A percentile compares a stretch with the other conserved stretches of the same genome.
These are phyloP conservation scores for Lethenteron camtschaticum DNA, from an alignment of 2,113 vertebrate genomes.

Conservation along the genomic window DNA sequence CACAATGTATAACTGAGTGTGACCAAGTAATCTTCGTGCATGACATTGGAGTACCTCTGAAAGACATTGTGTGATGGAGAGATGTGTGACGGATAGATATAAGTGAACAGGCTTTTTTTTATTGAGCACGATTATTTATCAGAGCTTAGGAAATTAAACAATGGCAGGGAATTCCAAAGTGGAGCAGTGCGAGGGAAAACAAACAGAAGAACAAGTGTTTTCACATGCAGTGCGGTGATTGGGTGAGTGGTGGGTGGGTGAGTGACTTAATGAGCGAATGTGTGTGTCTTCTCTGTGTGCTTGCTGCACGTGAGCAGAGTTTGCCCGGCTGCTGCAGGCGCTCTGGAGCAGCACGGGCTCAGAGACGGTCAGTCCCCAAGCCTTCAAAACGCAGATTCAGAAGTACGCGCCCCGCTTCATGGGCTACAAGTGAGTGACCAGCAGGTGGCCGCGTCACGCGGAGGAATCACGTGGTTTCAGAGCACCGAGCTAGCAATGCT, in stretches of 20 bases:
- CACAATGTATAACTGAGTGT: no score
- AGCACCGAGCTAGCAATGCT: no score
- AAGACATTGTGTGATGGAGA: no score
- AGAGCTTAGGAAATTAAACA: background rate
- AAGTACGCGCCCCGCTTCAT: constrained; percentile 66
- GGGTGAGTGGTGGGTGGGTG: background rate
- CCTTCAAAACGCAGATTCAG: constrained; percentile 83
- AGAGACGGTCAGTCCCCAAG: constrained; percentile 58
- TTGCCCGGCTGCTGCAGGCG: constrained; percentile 62
- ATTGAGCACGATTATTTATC: background rate
- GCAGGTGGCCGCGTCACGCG: fast-evolving
- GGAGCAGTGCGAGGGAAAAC: background rate
- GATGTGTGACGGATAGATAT: no score
- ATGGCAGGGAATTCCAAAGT: background rate
- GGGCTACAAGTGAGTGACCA: constrained; percentile 56
- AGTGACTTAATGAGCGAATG: background rate
- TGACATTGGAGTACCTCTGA: no score
- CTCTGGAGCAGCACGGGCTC: constrained; percentile 60
- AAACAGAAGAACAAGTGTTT: background rate
- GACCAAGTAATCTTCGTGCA: no score
- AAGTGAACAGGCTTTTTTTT: no score
- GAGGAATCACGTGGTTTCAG: no score
- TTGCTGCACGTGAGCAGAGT: constrained; percentile 26
- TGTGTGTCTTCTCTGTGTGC: background rate
- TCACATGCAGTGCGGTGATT: background rate